These are phyloP conservation scores for Fragum fragum DNA, from an alignment of 2,888 invertebrate genomes.

Conservation along the genomic window DNA sequence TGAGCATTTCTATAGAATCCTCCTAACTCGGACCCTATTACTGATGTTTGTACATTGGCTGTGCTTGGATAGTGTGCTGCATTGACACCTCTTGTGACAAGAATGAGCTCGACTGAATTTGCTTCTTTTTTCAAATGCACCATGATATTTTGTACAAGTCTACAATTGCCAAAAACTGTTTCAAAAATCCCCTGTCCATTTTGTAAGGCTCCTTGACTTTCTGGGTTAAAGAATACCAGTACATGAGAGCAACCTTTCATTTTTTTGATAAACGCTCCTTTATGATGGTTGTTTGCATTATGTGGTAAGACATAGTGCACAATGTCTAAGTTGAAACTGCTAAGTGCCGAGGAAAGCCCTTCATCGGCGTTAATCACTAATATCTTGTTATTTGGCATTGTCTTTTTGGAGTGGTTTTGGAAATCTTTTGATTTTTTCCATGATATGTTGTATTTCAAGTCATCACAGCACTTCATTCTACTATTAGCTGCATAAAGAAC, in stretches of 20 bases:
- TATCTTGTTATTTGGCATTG: not conserved
- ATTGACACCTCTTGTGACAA: not conserved
- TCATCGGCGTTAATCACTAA: not conserved
- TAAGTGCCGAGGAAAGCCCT: not conserved
- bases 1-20: conserved; percentile 49
- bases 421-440: not conserved
- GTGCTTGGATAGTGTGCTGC: not conserved
- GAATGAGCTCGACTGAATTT: not conserved
- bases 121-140: not conserved
- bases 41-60: not conserved
- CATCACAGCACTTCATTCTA: not conserved
- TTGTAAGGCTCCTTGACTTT: not conserved
- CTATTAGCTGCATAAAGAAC: conserved; percentile 1
- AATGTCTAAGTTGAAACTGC: not conserved
- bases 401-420: not conserved
- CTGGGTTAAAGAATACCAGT: not conserved
- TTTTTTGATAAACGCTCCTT: not conserved
- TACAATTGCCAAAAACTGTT: not conserved
- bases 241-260: not conserved
- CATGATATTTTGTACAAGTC: not conserved
- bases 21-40: conserved; percentile 64
- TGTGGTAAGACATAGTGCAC: not conserved
- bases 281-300: too few species aligned
- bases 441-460: not conserved
- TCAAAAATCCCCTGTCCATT: not conserved